phyloP scores from a whole-genome alignment of 2,888 invertebrate species.

The Drosophila birchii region DNA sequence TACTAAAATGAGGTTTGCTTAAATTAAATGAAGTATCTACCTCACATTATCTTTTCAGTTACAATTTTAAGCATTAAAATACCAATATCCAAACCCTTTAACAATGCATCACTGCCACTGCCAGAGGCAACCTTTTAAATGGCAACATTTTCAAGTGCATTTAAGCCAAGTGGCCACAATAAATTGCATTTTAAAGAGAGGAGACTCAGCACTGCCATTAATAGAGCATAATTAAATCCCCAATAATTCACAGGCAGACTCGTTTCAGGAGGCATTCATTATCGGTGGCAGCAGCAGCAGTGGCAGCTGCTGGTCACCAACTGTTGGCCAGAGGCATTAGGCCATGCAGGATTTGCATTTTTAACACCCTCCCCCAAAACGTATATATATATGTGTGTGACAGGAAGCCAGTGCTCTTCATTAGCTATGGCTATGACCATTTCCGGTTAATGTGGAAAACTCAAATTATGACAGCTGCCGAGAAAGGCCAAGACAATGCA shows the following conservation, averaged over 20 bases:
- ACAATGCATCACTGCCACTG: slow-evolving; percentile 69
- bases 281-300: slow-evolving; percentile 40
- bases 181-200: slow-evolving; percentile 75
- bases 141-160: slow-evolving; percentile 51
- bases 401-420: slow-evolving; percentile 13
- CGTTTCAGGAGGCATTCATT: slow-evolving; percentile 64
- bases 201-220: slow-evolving; percentile 50
- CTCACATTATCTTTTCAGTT: neutral
- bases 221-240: slow-evolving; percentile 72
- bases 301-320: slow-evolving; percentile 22
- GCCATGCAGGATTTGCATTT: slow-evolving; percentile 69
- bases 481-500: neutral
- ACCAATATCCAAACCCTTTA: slow-evolving; percentile 35
- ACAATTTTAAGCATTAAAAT: slow-evolving; percentile 16
- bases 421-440: slow-evolving; percentile 34
- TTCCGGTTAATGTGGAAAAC: slow-evolving; percentile 63
- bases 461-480: slow-evolving; percentile 58
- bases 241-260: slow-evolving; percentile 71
- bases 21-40: no score
- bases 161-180: slow-evolving; percentile 55
- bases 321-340: slow-evolving; percentile 56
- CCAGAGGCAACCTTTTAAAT: slow-evolving; percentile 31
- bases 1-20: no score
- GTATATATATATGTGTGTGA: neutral
- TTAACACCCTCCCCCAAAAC: slow-evolving; percentile 49